These are phyloP conservation scores for Phoxinus phoxinus DNA, from an alignment of 2,113 vertebrate species.

Conservation along the genomic window DNA sequence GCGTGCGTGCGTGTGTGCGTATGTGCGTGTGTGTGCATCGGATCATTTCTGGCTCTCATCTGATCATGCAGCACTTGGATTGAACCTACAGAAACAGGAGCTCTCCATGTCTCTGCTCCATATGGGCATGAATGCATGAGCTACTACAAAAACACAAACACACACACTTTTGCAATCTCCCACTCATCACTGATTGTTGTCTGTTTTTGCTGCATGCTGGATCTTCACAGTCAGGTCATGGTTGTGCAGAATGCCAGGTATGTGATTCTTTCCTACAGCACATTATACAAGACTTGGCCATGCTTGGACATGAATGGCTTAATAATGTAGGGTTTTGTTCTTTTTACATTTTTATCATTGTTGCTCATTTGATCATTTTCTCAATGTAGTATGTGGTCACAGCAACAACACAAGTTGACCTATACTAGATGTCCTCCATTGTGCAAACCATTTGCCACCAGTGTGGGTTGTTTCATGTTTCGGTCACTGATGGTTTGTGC, in stretches of 20 bases:
- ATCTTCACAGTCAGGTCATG: slow-evolving; percentile 97
- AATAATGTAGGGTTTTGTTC: not conserved
- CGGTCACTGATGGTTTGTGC: not conserved
- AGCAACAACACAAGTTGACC: slow-evolving; percentile 16
- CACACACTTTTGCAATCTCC: slow-evolving; percentile 51
- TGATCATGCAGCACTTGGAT: slow-evolving; percentile 38
- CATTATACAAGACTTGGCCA: slow-evolving; percentile 34
- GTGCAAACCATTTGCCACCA: slow-evolving; percentile 28
- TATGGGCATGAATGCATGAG: slow-evolving; percentile 59
- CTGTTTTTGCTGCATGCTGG: slow-evolving; percentile 81
- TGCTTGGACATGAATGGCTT: slow-evolving; percentile 50
- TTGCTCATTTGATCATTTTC: slow-evolving; percentile 28
- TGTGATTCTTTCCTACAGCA: slow-evolving; percentile 67
- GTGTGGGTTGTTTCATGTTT: slow-evolving; percentile 10
- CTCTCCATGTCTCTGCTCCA: slow-evolving; percentile 50
- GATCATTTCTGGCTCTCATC: slow-evolving; percentile 40
- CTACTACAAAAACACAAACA: slow-evolving; percentile 43
- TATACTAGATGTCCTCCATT: slow-evolving; percentile 30
- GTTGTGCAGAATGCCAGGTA: slow-evolving; percentile 99
- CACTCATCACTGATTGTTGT: slow-evolving; percentile 75
- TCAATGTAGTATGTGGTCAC: slow-evolving; percentile 36
- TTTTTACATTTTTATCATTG: slow-evolving; percentile 18
- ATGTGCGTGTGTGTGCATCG: slow-evolving; percentile 30
- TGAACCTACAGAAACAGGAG: slow-evolving; percentile 38
- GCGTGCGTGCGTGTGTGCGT: too few species aligned